These are phyloP conservation scores for Acipenser oxyrinchus DNA, from an alignment of 2,797 vertebrate genomes.

Conservation along the genomic window DNA sequence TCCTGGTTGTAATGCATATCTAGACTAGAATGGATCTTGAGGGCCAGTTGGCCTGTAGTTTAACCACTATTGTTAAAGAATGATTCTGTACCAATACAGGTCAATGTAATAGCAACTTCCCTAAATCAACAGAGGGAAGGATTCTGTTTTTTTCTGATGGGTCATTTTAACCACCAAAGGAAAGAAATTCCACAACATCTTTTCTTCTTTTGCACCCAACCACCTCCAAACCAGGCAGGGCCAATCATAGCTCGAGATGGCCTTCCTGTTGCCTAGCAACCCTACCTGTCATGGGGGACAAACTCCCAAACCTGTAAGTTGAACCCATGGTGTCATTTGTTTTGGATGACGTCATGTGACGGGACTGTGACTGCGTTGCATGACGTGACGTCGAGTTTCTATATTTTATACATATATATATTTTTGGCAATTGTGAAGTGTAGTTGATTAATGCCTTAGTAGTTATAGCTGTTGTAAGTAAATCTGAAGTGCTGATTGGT, in stretches of 20 bases:
- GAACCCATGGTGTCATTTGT: constrained; percentile 69
- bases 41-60: too few relatives aligned
- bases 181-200: constrained; percentile 55
- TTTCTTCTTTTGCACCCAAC: constrained; percentile 62
- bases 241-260: constrained; percentile 67
- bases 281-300: constrained; percentile 56
- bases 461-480: constrained; percentile 58
- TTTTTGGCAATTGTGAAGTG: constrained; percentile 60
- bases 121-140: constrained; percentile 20
- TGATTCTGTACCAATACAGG: constrained; percentile 8
- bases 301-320: constrained; percentile 72
- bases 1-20: too few relatives aligned
- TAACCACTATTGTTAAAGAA: too few relatives aligned
- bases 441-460: constrained; percentile 47
- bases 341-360: constrained; percentile 73
- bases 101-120: constrained; percentile 44
- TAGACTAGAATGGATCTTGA: too few relatives aligned
- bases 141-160: constrained; percentile 34
- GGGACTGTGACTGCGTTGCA: constrained; percentile 72
- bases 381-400: constrained; percentile 65
- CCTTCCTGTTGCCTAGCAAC: constrained; percentile 62
- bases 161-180: constrained; percentile 32
- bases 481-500: constrained; percentile 56
- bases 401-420: constrained; percentile 43
- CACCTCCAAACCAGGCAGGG: constrained; percentile 64